phyloP scores from a whole-genome alignment of 2,113 vertebrate genomes.

The Phaetusa simplex region DNA sequence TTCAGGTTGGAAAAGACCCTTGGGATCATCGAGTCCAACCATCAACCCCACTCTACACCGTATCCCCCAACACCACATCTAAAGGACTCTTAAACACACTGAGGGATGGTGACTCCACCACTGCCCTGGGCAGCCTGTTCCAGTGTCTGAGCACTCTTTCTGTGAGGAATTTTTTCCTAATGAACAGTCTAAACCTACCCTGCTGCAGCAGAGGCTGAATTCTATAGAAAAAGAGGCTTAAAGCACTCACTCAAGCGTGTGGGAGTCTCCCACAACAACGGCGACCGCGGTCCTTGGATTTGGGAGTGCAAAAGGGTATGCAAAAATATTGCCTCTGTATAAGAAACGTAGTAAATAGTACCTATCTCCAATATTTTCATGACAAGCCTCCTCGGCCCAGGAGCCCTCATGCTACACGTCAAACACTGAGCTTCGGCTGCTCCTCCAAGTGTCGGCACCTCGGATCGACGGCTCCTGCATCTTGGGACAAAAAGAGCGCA shows the following conservation, averaged over 20 bases:
- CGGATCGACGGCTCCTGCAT: rapidly evolving
- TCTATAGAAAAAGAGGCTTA: not conserved
- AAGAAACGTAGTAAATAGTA: not conserved
- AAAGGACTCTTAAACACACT: too few relatives aligned
- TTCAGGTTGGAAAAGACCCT: too few relatives aligned
- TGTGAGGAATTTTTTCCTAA: too few relatives aligned
- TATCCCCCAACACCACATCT: too few relatives aligned
- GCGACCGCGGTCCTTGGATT: not conserved
- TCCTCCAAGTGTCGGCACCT: not conserved
- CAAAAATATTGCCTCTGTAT: not conserved
- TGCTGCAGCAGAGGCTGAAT: not conserved
- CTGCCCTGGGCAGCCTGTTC: too few relatives aligned
- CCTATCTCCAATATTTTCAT: rapidly evolving
- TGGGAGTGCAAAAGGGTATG: not conserved
- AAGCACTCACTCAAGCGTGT: not conserved
- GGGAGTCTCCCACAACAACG: not conserved
- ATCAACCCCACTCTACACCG: too few relatives aligned
- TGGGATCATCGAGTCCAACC: too few relatives aligned
- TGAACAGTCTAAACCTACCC: too few relatives aligned
- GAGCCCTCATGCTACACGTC: not conserved
- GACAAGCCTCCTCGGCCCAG: not conserved
- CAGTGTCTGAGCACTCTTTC: too few relatives aligned
- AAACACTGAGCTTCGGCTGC: not conserved
- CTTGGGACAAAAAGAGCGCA: not conserved
- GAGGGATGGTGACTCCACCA: too few relatives aligned